A percentile compares a stretch with the other conserved stretches of the same genome.
Conservation (phyloP, 1,140 invertebrate species). For the Sogatella furcifera region DNA sequence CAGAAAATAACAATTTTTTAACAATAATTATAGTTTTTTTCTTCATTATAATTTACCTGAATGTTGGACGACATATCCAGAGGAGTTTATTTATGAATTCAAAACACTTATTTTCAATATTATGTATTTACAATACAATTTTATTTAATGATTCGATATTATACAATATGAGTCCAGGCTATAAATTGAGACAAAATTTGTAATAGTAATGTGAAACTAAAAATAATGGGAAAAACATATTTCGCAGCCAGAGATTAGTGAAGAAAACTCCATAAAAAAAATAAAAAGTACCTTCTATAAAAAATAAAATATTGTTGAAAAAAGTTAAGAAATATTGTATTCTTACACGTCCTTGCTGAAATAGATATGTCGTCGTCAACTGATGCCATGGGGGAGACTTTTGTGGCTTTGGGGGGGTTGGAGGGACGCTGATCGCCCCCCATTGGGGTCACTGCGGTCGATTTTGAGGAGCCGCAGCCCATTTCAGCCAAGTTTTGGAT, state of each 20-base stretch:
- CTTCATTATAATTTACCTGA: no score
- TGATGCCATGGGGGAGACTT: background rate
- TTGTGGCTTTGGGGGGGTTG: background rate
- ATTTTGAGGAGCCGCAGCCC: slow-evolving; percentile 16
- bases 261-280: background rate
- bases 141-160: no score
- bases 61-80: no score
- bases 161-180: no score
- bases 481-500: background rate
- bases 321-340: background rate
- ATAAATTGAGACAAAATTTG: no score
- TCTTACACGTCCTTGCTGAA: slow-evolving; percentile 10
- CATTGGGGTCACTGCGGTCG: slow-evolving; percentile 8
- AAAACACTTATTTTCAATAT: no score
- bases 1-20: no score
- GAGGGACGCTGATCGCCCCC: background rate
- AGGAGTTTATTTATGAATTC: no score
- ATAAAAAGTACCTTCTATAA: no score
- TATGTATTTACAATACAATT: no score
- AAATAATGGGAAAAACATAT: background rate
- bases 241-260: background rate
- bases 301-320: background rate
- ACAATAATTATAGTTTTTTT: no score
- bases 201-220: no score
- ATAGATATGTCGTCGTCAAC: slow-evolving; percentile 5